Evolutionary conservation across 1,140 invertebrate species (phyloP), one percentile per base, ranked within the genome.

Genomic region (Sycobia sp.): DNA sequence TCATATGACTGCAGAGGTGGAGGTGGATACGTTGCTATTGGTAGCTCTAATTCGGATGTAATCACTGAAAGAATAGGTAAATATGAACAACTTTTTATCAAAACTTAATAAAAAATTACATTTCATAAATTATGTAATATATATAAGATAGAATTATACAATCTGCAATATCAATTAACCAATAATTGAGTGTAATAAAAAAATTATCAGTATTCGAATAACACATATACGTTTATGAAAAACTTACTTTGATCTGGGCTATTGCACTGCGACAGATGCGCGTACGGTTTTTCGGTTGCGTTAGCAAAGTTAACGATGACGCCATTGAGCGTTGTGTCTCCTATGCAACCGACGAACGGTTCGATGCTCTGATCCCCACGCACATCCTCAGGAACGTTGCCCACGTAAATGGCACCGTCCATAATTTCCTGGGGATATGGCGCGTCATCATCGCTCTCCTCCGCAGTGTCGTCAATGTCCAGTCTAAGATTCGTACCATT

Each of bases 271-370:
- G 88, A 89, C 22, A 95, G 77, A 8, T 86, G 83, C 39, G 87
- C 89, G 58, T 86, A 84, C 25, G 81, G 79, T 62, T 77, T 84
- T 59, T 92, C 86, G 0, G 84, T 85, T 0, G 89, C 84, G 64
- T 88, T 87, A 2, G 90, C 91, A 77, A 96, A 92, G 74, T 95
- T 94, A 23, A 94, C 84, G 43, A 94, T 87, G 20, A 82, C 82
- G 20, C 90, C 89, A 71, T 96, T 95, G 4, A 95, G 76, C 1
- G 92, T 94, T 1, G 91, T 88, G 73, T 97, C 94, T 11, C 91
- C 91, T 43, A 97, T 88, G 73, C 94, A 96, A 1, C 95, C 95
- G 23, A 85, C 79, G 72, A 95, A 94, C 1, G 87, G 81, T 36
- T 74, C 38, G 75, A 78, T n/a, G 70, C 68, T 7, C 77, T 78